Evolutionary conservation across 2,113 vertebrate species (phyloP).

Genomic region (Clarias gariepinus): DNA sequence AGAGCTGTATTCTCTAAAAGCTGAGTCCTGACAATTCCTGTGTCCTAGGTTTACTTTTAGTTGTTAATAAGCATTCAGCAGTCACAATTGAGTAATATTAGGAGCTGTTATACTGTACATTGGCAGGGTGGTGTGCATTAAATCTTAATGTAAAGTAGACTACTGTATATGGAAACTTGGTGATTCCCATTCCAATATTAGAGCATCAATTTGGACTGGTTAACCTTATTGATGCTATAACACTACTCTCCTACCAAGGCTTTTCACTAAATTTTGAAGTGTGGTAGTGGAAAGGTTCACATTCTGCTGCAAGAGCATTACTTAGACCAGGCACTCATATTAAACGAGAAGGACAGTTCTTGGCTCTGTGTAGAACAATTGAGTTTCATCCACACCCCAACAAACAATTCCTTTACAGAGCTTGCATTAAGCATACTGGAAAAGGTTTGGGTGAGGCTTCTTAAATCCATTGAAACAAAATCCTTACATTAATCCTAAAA

Average conservation of each 20-base stretch:
- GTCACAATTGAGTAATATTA: neutral
- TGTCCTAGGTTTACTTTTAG: neutral
- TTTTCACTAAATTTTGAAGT: neutral
- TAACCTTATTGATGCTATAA: neutral
- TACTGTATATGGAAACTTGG: neutral
- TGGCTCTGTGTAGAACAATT: neutral
- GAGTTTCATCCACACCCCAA: neutral
- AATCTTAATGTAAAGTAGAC: neutral
- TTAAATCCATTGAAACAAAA: neutral
- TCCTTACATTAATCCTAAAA: neutral
- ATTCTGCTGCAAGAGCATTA: neutral
- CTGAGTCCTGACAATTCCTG: neutral
- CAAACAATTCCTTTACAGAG: neutral
- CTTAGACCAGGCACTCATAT: neutral
- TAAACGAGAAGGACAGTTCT: neutral
- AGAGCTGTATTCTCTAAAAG: neutral
- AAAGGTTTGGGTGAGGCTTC: neutral
- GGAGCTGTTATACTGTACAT: no score
- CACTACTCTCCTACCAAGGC: neutral
- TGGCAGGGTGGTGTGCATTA: no score
- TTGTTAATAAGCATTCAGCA: neutral
- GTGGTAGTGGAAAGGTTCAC: neutral
- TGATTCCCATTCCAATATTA: neutral
- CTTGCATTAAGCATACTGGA: neutral
- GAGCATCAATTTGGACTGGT: neutral